Evolutionary conservation across 2,888 invertebrate species (phyloP), one percentile per base, ranked within the genome.

Genomic region (Augiades crinisus): DNA sequence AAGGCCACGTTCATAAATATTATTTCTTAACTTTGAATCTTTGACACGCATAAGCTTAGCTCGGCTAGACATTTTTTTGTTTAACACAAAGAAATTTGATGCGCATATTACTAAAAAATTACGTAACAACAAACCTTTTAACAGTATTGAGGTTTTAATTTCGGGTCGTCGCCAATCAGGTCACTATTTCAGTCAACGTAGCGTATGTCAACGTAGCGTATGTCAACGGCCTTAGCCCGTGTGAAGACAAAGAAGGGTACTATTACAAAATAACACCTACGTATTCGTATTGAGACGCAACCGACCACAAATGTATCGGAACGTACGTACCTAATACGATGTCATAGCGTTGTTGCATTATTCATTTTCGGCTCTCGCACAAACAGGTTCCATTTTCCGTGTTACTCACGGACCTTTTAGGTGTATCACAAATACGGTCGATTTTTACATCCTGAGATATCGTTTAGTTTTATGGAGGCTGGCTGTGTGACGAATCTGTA

Each of bases 1-100:
- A 82, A 80, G 79, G 78, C 76, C 74, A 72, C 56, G 58, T 64
- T 63, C 65, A 69, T 72, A 71, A 70, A 71, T 68, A 72, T 69
- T 61, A 59, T 65, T 62, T 63, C 63, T 60, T 56, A 64, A 61
- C 53, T 38, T 37, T 40, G n/a, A 45, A 47, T 30, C 17, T 21
- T 44, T 44, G 43, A 44, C 19, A 44, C 21, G 43, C 13, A n/a
- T n/a, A n/a, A n/a, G n/a, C n/a, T n/a, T n/a, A n/a, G n/a, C n/a
- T n/a, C n/a, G n/a, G n/a, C n/a, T n/a, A n/a, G n/a, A n/a, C n/a
- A n/a, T n/a, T n/a, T n/a, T n/a, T n/a, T n/a, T n/a, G n/a, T n/a
- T n/a, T n/a, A n/a, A n/a, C n/a, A n/a, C n/a, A n/a, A n/a, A 38
- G 8, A 19, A 3, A 38, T 0, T 8, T 8, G 13, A 38, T 6